Evolutionary conservation across 2,113 vertebrate genomes (phyloP).

Genomic region (Uria aalge): DNA sequence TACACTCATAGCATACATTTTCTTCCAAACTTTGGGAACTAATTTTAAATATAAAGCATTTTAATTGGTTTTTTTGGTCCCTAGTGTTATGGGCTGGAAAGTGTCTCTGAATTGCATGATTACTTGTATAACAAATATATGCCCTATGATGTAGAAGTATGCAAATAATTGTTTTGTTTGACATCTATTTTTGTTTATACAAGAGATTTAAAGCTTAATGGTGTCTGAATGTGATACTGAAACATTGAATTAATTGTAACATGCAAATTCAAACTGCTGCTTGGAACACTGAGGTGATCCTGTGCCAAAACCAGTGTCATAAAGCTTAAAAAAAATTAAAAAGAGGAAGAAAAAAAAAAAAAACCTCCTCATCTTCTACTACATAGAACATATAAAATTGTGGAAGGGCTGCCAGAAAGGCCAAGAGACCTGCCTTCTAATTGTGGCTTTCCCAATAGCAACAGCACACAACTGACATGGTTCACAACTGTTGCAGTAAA

Average conservation of each 20-base stretch:
- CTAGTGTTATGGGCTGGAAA: background rate
- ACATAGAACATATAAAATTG: background rate
- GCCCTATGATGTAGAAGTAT: background rate
- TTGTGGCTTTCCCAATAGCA: background rate
- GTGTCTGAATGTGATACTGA: background rate
- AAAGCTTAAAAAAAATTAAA: background rate
- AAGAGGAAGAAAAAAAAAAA: background rate
- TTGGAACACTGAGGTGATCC: background rate
- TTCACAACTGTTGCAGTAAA: background rate
- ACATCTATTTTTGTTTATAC: background rate
- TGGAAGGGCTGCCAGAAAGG: background rate
- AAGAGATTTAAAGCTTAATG: background rate
- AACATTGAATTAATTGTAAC: background rate
- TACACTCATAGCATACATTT: background rate
- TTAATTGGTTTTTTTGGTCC: background rate
- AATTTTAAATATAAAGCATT: background rate
- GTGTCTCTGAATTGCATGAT: background rate
- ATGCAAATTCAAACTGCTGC: background rate
- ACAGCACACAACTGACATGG: background rate
- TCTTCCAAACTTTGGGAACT: background rate
- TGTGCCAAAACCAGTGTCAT: background rate
- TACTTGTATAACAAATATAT: background rate
- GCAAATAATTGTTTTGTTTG: background rate
- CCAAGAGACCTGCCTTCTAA: background rate
- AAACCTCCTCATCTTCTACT: background rate